A percentile compares a stretch with the other conserved stretches of the same genome.
Evolutionary conservation across 2,888 invertebrate species (phyloP).

Genomic region (Leptogaster cylindrica): DNA sequence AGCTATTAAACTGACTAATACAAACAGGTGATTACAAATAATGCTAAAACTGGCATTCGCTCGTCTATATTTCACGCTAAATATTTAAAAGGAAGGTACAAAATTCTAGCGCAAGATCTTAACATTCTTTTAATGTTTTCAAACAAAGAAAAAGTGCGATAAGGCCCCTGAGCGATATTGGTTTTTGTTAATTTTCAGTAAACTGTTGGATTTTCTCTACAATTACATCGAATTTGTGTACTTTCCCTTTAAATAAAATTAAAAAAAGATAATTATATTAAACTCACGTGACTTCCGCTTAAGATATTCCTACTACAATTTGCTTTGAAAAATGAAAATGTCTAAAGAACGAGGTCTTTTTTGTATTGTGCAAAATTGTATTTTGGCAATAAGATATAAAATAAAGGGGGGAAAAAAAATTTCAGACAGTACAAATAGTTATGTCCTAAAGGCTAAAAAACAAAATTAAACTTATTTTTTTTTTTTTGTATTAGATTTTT

Average conservation of each 20-base stretch:
- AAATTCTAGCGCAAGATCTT: constrained; percentile 29
- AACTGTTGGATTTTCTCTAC: background rate
- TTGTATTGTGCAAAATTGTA: constrained; percentile 17
- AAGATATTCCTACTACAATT: too few relatives aligned
- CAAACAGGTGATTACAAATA: constrained; percentile 4
- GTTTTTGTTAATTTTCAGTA: constrained; percentile 14
- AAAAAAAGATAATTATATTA: background rate
- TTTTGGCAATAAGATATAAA: background rate
- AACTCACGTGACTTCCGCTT: too few relatives aligned
- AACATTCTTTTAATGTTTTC: constrained; percentile 19
- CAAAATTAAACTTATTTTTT: constrained; percentile 14
- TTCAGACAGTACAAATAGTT: background rate
- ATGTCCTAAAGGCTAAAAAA: constrained; percentile 29
- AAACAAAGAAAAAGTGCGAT: constrained; percentile 19
- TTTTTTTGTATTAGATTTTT: constrained; percentile 32
- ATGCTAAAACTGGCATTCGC: background rate
- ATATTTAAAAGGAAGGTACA: constrained; percentile 39
- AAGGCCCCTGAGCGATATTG: constrained; percentile 40
- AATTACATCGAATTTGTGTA: constrained; percentile 22
- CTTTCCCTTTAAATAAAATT: constrained; percentile 40
- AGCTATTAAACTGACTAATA: constrained; percentile 20
- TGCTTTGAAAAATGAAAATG: constrained; percentile 13
- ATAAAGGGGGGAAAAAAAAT: background rate
- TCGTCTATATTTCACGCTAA: constrained; percentile 18
- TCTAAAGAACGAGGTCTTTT: constrained; percentile 17